phyloP scores from a whole-genome alignment of 1,140 invertebrate genomes.

The Gonioctena quinquepunctata region DNA sequence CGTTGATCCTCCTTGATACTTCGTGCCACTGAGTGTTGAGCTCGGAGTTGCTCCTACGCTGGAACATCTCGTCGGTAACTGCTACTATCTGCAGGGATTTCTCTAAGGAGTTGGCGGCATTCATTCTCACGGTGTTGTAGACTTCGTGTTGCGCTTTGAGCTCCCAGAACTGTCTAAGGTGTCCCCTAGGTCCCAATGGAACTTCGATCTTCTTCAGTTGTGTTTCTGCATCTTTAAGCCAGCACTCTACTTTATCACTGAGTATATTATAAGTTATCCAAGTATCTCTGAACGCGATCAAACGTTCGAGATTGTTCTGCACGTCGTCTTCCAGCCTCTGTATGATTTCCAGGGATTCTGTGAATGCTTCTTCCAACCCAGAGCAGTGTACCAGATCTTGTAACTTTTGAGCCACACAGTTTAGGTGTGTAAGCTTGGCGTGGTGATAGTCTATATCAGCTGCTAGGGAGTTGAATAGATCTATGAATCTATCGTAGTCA shows the following conservation, averaged over 20 bases:
- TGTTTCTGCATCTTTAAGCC: constrained; percentile 72
- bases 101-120: constrained; percentile 73
- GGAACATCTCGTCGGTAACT: constrained; percentile 78
- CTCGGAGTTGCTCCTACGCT: constrained; percentile 75
- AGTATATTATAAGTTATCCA: constrained; percentile 75
- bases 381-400: constrained; percentile 73
- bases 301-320: constrained; percentile 67
- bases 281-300: constrained; percentile 74
- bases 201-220: constrained; percentile 63
- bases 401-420: constrained; percentile 73
- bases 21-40: constrained; percentile 76
- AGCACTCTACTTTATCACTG: constrained; percentile 72
- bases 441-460: constrained; percentile 78
- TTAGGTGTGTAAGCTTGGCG: constrained; percentile 71
- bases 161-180: constrained; percentile 84
- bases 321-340: constrained; percentile 74
- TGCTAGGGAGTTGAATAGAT: constrained; percentile 77
- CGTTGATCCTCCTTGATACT: constrained; percentile 65
- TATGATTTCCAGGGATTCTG: constrained; percentile 70
- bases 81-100: constrained; percentile 76
- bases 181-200: constrained; percentile 64
- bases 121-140: constrained; percentile 76
- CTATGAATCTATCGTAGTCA: constrained; percentile 83
- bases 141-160: constrained; percentile 85
- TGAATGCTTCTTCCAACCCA: constrained; percentile 71